These are phyloP conservation scores for Gadus macrocephalus DNA, from an alignment of 2,113 vertebrate genomes.

Conservation along the genomic window DNA sequence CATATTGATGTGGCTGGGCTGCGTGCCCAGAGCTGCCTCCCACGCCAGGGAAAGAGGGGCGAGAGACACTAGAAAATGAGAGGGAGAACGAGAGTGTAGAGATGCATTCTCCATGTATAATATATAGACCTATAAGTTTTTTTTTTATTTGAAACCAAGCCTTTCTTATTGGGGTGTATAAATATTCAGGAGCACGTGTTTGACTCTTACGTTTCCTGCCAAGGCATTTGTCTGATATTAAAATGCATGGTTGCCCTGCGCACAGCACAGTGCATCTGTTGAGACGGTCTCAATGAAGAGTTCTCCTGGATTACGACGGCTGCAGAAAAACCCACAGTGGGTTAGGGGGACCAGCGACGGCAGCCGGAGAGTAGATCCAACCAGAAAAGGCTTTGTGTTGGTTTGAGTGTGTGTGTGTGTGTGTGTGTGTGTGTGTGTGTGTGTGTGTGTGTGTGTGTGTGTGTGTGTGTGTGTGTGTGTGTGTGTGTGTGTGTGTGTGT, in stretches of 20 bases:
- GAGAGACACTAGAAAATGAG: constrained; percentile 41
- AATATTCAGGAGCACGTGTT: constrained; percentile 53
- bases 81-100: constrained; percentile 41
- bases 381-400: neutral
- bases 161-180: constrained; percentile 33
- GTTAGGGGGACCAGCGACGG: neutral
- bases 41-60: constrained; percentile 54
- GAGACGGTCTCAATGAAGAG: constrained; percentile 16
- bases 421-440: neutral
- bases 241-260: constrained; percentile 35
- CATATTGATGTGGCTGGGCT: constrained; percentile 74
- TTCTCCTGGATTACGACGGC: constrained; percentile 17
- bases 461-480: neutral
- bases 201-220: constrained; percentile 22
- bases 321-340: constrained; percentile 19
- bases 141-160: constrained; percentile 46
- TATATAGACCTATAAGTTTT: constrained; percentile 56
- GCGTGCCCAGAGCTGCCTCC: constrained; percentile 68
- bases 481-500: constrained; percentile 3
- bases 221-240: constrained; percentile 26
- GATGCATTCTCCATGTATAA: constrained; percentile 51
- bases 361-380: constrained; percentile 10
- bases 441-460: neutral
- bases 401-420: constrained; percentile 1
- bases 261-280: constrained; percentile 38